phyloP scores from a whole-genome alignment of 1,140 invertebrate genomes.

The Antheraea mylitta region DNA sequence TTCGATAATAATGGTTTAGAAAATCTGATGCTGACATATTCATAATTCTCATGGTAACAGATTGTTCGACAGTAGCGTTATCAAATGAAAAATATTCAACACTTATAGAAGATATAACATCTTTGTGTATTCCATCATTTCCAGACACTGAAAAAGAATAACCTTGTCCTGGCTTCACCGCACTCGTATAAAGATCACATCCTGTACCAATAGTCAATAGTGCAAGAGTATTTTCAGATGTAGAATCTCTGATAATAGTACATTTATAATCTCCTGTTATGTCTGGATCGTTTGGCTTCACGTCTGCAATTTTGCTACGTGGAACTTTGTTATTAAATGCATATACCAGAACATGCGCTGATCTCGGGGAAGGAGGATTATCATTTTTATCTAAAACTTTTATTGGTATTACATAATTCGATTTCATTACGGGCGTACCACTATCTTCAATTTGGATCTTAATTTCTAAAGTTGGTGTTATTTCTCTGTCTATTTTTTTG shows the following conservation, averaged over 20 bases:
- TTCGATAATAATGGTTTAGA: constrained; percentile 86
- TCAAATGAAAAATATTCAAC: constrained; percentile 90
- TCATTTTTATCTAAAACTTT: constrained; percentile 94
- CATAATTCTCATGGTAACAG: constrained; percentile 86
- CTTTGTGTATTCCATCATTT: constrained; percentile 92
- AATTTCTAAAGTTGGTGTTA: constrained; percentile 86
- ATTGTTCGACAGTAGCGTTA: constrained; percentile 90
- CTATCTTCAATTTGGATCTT: constrained; percentile 93
- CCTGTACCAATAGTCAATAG: constrained; percentile 86
- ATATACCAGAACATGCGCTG: constrained; percentile 89
- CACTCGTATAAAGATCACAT: constrained; percentile 88
- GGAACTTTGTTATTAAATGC: constrained; percentile 87
- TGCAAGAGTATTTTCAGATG: constrained; percentile 70
- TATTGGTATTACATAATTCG: constrained; percentile 87
- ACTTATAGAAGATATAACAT: constrained; percentile 91
- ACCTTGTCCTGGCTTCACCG: constrained; percentile 83
- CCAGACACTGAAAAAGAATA: constrained; percentile 90
- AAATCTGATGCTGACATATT: constrained; percentile 88
- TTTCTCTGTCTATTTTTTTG: constrained; percentile 89
- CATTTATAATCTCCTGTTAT: constrained; percentile 93
- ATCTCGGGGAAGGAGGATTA: constrained; percentile 91
- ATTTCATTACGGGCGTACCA: constrained; percentile 89
- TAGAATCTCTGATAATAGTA: constrained; percentile 83
- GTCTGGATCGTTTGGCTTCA: constrained; percentile 95
- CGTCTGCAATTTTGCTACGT: constrained; percentile 91